Conservation (phyloP, 2,797 vertebrate genomes). For the Gymnothorax reevesii region DNA sequence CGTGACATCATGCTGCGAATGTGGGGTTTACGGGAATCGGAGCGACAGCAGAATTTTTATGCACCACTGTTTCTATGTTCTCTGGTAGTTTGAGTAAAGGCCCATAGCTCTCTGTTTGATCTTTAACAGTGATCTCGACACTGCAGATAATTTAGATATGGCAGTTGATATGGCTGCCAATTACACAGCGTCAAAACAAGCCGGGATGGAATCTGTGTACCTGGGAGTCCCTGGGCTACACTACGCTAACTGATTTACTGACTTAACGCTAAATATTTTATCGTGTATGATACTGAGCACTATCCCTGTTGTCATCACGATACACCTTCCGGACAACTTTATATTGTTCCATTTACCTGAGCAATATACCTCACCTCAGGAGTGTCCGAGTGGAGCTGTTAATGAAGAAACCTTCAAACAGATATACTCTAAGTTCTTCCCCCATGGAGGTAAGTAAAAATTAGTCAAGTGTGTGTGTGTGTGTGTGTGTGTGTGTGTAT, state of each 20-base stretch:
- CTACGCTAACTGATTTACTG: background rate
- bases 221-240: background rate
- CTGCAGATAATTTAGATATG: background rate
- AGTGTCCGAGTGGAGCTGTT: conserved; percentile 94
- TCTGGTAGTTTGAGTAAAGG: background rate
- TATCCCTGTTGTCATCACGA: background rate
- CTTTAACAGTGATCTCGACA: background rate
- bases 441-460: conserved; percentile 86
- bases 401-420: conserved; percentile 98
- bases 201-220: background rate
- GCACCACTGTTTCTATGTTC: background rate
- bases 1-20: background rate
- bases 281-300: background rate
- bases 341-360: background rate
- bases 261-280: background rate
- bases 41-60: background rate
- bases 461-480: conserved; percentile 3
- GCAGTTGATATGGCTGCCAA: background rate
- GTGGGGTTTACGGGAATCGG: background rate
- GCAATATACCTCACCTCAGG: conserved; percentile 65
- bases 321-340: background rate
- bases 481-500: background rate
- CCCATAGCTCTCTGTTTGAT: background rate
- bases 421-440: conserved; percentile 97
- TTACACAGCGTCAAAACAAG: background rate